Evolutionary conservation across 2,888 invertebrate species (phyloP).

Genomic region (Nomada flava): DNA sequence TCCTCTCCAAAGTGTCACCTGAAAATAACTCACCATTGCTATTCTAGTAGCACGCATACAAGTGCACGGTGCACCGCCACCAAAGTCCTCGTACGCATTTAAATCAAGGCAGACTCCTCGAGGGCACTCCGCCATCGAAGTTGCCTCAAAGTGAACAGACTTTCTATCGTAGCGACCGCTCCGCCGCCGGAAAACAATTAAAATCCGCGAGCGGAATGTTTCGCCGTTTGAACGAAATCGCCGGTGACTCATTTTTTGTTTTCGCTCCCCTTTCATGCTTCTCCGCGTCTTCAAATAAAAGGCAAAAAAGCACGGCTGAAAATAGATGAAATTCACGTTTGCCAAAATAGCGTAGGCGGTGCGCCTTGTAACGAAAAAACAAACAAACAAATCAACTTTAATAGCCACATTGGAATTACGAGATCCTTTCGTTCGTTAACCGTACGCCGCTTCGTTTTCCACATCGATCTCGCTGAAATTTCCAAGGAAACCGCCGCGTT

Average conservation of each 20-base stretch:
- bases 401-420: no score
- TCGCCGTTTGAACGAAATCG: not conserved
- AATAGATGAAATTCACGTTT: no score
- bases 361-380: no score
- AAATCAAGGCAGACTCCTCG: slow-evolving; percentile 70
- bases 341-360: no score
- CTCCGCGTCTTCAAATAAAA: no score
- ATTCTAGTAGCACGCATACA: slow-evolving; percentile 74
- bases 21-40: slow-evolving; percentile 74
- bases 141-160: slow-evolving; percentile 58
- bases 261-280: no score
- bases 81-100: slow-evolving; percentile 72
- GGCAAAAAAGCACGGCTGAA: no score
- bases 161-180: slow-evolving; percentile 50
- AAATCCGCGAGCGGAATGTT: slow-evolving; percentile 40
- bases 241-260: no score
- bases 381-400: no score
- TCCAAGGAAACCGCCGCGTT: not conserved
- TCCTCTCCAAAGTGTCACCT: slow-evolving; percentile 73
- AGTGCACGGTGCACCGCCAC: slow-evolving; percentile 66
- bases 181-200: slow-evolving; percentile 40
- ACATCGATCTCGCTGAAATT: slow-evolving; percentile 30
- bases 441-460: not conserved
- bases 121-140: slow-evolving; percentile 60
- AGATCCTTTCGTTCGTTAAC: no score